Evolutionary conservation across 2,113 vertebrate species (phyloP).

Genomic region (Bungarus multicinctus): DNA sequence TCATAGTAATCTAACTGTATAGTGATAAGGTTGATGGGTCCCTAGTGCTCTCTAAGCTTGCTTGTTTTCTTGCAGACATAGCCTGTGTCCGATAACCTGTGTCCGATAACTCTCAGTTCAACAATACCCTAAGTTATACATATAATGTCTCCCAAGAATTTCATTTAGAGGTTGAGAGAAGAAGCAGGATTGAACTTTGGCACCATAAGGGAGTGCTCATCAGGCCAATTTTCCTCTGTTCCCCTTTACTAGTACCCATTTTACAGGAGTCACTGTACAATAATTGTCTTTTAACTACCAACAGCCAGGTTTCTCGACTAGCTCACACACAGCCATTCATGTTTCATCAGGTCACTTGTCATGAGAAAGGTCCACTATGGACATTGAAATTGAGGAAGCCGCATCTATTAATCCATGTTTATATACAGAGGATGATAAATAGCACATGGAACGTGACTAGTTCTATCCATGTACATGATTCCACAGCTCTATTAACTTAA

Average conservation of each 20-base stretch:
- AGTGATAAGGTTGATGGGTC: not conserved
- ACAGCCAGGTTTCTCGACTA: too few species aligned
- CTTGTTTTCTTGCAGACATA: not conserved
- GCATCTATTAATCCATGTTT: not conserved
- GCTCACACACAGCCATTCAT: too few species aligned
- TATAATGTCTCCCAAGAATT: not conserved
- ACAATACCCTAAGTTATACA: not conserved
- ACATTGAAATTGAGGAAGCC: not conserved
- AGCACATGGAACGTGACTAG: not conserved
- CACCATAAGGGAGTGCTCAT: not conserved
- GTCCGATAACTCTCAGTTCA: not conserved
- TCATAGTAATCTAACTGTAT: not conserved
- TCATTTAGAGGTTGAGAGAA: not conserved
- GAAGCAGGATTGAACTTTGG: not conserved
- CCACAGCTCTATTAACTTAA: not conserved
- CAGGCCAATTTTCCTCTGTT: not conserved
- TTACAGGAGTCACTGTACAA: too few species aligned
- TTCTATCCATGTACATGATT: not conserved
- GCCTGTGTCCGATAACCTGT: not conserved
- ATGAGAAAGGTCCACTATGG: not conserved
- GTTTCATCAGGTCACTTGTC: too few species aligned
- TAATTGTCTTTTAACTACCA: too few species aligned
- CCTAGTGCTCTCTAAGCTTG: too few species aligned
- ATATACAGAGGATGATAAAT: not conserved
- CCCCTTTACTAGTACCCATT: not conserved